Evolutionary conservation across 2,113 vertebrate genomes (phyloP).

Genomic region (Callaeas wilsoni): DNA sequence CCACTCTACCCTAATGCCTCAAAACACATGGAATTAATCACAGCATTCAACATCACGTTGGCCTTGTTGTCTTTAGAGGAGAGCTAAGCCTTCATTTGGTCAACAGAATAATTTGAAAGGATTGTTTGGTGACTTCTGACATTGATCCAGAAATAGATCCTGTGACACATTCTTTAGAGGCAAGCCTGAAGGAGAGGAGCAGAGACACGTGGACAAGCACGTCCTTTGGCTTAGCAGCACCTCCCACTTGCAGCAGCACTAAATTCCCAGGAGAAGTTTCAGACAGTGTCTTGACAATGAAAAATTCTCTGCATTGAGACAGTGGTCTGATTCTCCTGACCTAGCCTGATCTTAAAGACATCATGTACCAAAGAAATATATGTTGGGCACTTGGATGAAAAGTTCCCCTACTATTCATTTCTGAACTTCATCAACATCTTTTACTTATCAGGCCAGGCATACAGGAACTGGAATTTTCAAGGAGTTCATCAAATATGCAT

Average conservation of each 20-base stretch:
- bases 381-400: background rate
- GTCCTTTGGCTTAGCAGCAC: background rate
- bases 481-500: background rate
- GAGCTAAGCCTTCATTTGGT: background rate
- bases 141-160: background rate
- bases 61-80: background rate
- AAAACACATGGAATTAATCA: slow-evolving; percentile 1
- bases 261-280: background rate
- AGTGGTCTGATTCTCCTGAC: background rate
- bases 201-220: background rate
- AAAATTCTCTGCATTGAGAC: background rate
- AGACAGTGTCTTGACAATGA: background rate
- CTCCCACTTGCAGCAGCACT: background rate
- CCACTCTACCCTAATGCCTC: background rate
- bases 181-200: background rate
- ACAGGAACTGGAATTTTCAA: background rate
- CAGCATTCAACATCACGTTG: background rate
- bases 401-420: background rate
- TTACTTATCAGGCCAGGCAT: background rate
- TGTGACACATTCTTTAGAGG: background rate
- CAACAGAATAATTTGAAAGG: background rate
- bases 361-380: background rate
- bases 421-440: background rate
- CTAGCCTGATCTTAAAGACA: background rate
- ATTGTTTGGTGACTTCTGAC: background rate